phyloP scores from a whole-genome alignment of 2,113 vertebrate genomes.

The Leptobrachium ailaonicum region DNA sequence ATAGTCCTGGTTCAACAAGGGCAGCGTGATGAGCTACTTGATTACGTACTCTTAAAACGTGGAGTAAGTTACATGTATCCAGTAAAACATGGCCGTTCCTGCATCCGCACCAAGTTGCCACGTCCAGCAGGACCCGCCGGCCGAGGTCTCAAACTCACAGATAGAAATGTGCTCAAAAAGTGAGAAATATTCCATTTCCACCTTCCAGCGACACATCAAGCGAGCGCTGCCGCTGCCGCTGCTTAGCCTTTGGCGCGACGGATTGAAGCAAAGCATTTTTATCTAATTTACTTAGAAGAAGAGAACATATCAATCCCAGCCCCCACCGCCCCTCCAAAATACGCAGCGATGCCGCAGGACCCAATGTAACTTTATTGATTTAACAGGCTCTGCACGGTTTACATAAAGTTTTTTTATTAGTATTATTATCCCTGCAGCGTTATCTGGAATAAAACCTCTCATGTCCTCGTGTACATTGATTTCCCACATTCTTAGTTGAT shows the following conservation, averaged over 20 bases:
- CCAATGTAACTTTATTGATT: conserved; percentile 31
- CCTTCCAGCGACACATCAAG: background rate
- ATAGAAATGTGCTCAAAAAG: background rate
- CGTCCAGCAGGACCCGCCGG: background rate
- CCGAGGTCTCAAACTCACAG: background rate
- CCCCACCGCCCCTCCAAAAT: conserved; percentile 7
- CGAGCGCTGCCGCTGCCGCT: background rate
- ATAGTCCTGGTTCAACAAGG: too few relatives aligned
- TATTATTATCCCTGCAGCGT: conserved; percentile 11
- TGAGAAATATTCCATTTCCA: background rate
- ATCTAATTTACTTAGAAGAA: conserved; percentile 48
- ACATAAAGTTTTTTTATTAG: conserved; percentile 25
- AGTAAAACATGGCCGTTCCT: too few relatives aligned
- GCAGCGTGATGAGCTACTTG: too few relatives aligned
- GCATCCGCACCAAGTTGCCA: too few relatives aligned
- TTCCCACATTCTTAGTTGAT: conserved; percentile 15
- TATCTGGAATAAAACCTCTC: conserved; percentile 14
- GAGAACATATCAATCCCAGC: conserved; percentile 29
- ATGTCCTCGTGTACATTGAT: conserved; percentile 21
- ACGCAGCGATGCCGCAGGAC: conserved; percentile 22
- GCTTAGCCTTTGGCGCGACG: background rate
- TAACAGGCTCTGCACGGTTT: conserved; percentile 3
- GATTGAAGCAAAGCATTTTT: conserved; percentile 22
- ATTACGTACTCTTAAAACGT: too few relatives aligned
- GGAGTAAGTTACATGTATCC: too few relatives aligned